Conservation (phyloP, 2,113 vertebrate genomes). For the Thermophis baileyi region DNA sequence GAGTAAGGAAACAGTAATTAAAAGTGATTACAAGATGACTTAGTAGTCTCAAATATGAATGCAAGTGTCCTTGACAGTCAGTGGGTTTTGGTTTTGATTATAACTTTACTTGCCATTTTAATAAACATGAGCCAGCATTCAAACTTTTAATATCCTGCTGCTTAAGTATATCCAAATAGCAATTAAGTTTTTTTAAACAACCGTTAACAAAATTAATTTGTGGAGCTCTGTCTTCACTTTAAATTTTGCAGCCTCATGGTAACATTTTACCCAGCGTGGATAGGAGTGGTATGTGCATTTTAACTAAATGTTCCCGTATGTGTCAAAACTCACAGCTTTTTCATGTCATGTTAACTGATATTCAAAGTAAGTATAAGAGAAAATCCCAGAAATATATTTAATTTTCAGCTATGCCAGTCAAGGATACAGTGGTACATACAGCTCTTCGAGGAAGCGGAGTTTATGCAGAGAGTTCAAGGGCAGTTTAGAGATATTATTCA, state of each 20-base stretch:
- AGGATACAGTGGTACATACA: constrained; percentile 78
- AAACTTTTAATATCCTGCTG: constrained; percentile 82
- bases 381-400: constrained; percentile 63
- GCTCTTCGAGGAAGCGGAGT: constrained; percentile 90
- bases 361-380: constrained; percentile 66
- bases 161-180: constrained; percentile 78
- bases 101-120: constrained; percentile 72
- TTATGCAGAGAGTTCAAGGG: constrained; percentile 73
- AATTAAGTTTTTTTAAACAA: constrained; percentile 69
- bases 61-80: constrained; percentile 64
- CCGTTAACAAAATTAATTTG: constrained; percentile 77
- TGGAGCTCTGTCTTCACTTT: constrained; percentile 70
- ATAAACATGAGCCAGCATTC: constrained; percentile 76
- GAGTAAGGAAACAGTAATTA: constrained; percentile 69
- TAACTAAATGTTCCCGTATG: constrained; percentile 72
- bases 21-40: constrained; percentile 67
- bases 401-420: constrained; percentile 46
- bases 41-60: constrained; percentile 58
- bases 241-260: constrained; percentile 69
- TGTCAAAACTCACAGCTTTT: constrained; percentile 70
- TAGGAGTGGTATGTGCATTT: constrained; percentile 64
- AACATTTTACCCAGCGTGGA: constrained; percentile 44
- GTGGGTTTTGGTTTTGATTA: constrained; percentile 79
- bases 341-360: constrained; percentile 71
- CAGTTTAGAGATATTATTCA: constrained; percentile 90